phyloP scores from a whole-genome alignment of 1,140 invertebrate genomes.

The Brachionus manjavacas region DNA sequence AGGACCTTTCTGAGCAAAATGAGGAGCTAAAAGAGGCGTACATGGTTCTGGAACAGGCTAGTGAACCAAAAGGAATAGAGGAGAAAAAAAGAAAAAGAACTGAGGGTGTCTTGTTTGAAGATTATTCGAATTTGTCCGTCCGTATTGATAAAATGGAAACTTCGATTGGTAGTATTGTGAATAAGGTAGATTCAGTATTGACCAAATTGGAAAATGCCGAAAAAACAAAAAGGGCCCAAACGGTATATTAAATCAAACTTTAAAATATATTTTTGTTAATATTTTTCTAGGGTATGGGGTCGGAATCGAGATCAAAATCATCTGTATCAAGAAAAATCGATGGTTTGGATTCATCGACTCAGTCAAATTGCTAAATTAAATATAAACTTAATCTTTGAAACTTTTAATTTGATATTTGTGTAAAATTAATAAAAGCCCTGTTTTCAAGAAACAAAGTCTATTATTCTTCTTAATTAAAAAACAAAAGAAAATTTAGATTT shows the following conservation, averaged over 20 bases:
- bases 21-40: slow-evolving; percentile 25
- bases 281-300: background rate
- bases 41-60: slow-evolving; percentile 1
- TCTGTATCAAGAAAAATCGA: background rate
- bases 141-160: slow-evolving; percentile 59
- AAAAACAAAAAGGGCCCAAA: slow-evolving; percentile 54
- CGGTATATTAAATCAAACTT: background rate
- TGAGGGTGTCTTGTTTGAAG: slow-evolving; percentile 44
- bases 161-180: slow-evolving; percentile 57
- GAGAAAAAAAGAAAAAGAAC: background rate
- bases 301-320: background rate
- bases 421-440: background rate
- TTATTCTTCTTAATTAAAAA: background rate
- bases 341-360: background rate
- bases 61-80: background rate
- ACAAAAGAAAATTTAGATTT: background rate
- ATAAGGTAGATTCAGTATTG: slow-evolving; percentile 60
- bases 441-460: background rate
- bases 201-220: slow-evolving; percentile 62
- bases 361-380: background rate
- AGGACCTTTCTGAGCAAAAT: slow-evolving; percentile 30
- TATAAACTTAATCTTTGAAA: background rate
- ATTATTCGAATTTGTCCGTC: slow-evolving; percentile 50
- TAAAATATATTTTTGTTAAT: background rate
- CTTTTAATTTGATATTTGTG: background rate